Base-by-base conservation (phyloP, 2,113 vertebrate species). In the Corydoras maculifer region DNA sequence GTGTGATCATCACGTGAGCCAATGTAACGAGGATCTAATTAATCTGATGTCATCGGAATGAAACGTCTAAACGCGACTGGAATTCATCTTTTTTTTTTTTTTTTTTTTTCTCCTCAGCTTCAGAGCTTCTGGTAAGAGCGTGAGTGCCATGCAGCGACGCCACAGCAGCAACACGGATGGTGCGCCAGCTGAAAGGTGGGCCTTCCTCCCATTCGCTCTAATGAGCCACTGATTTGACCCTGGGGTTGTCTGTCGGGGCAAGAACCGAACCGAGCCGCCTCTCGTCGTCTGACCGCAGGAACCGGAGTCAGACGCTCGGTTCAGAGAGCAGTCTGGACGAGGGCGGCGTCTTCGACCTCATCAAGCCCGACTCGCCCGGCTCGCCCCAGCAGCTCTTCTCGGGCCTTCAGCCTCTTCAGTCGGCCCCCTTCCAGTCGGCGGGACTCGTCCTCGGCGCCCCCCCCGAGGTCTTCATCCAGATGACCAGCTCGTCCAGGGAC, bases 111-210 rank as follows among this genome's bases (percentile, higher is more conserved):
- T 59, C 4, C 50, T 2, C 78, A 90, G 86, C 70, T 79, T 67
- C 76, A 82, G 77, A 75, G 59, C 82, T 77, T 88, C 89, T 81
- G 92, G 92, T 81, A 92, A 91, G 86, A 93, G 91, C 75, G 80
- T 91, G 79, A 89, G 88, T 90, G 95, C 92, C 83, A 98, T 98
- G 97, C 97, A 99, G 93, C 95, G 95, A 86, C 91, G 97, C 82
- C 94, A 99, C 82, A 99, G 97, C 87, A 99, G 96, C 88, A 97
- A 96, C 91, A 96, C 94, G 0, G 97, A 99, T 81, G 94, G 70
- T 75, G 79, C 91, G 84, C 93, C 93, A 75, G 88, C 94, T 61
- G 97, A 99, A 88, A 96, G 97, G 97, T 96, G 86, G 54, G 78
- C 8, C 14, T 49, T 55, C 32, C 35, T 58, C 51, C 4, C 8